Base-by-base conservation (phyloP, 2,113 vertebrate genomes). In the Phodopus roborovskii region DNA sequence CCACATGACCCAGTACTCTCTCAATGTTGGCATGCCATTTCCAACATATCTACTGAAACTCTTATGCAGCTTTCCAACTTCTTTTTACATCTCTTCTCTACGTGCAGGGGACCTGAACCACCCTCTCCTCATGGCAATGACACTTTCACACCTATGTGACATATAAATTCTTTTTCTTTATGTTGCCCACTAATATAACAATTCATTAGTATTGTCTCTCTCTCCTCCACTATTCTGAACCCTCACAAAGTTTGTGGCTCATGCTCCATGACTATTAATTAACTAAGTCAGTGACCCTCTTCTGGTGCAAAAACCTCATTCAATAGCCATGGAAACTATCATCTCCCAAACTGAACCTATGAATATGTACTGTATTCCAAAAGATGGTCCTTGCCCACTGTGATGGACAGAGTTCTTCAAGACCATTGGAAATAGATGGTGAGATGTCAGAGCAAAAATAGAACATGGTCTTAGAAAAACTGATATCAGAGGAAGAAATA, bases 401-500 rank as follows among this genome's bases (percentile, higher is more conserved):
- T 86, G 20, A 30, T 73, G 36, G 53, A 39, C 30, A 84, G 77
- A 95, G 60, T 83, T 89, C n/a, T n/a, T n/a, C 77, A 85, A 62
- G 88, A 71, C 62, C 81, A 53, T 39, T n/a, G 42, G 90, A 53
- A 89, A 93, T 95, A 91, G 64, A 94, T 62, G 74, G 0, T 90
- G 45, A 70, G 28, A 79, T 15, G 5, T 36, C 58, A 83, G 60
- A 88, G 84, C 62, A 82, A 93, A 89, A 3, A 77, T 86, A 45
- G n/a, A 90, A 62, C 39, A 71, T 71, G 48, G 30, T 88, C 68
- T 92, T 83, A 64, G 75, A 53, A 62, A 96, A 94, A 91, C 13
- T 86, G 84, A 88, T 90, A 88, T 94, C 36, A n/a, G 56, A 89
- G 45, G 45, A 96, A 90, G 75, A n/a, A n/a, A n/a, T n/a, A 94